A percentile compares a stretch with the other conserved stretches of the same genome.
Conservation (phyloP, 2,797 vertebrate genomes). For the Pangasius larnaudii region DNA sequence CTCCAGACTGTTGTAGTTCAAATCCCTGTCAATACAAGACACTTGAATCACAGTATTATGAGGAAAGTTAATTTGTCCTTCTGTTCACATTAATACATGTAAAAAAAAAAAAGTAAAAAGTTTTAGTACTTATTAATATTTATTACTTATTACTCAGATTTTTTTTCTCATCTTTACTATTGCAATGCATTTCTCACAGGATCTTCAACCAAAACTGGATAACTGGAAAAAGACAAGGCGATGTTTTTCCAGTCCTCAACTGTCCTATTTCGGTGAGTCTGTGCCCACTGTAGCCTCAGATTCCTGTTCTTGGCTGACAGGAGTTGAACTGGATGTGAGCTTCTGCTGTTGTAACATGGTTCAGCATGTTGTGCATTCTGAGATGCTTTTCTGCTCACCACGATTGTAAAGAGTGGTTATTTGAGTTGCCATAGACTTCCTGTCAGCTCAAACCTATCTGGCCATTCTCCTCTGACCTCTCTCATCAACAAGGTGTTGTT, state of each 20-base stretch:
- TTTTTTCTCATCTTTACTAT: not conserved
- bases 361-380: too few species aligned
- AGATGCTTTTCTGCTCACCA: too few species aligned
- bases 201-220: not conserved
- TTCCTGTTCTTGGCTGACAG: not conserved
- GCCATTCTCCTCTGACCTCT: too few species aligned
- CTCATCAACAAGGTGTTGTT: too few species aligned
- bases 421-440: too few species aligned
- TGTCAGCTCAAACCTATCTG: too few species aligned
- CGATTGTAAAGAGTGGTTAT: too few species aligned
- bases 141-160: not conserved
- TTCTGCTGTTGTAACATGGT: not conserved
- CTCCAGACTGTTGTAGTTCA: conserved; percentile 92
- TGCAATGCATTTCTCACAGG: not conserved
- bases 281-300: not conserved
- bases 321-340: too few species aligned
- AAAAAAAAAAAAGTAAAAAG: not conserved
- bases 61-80: not conserved
- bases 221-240: not conserved
- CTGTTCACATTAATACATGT: not conserved
- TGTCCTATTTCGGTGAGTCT: not conserved
- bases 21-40: conserved; percentile 76
- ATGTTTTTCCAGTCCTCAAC: not conserved
- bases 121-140: not conserved
- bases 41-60: not conserved